Base-by-base conservation (phyloP, 2,797 vertebrate genomes). In the Malurus splendens region DNA sequence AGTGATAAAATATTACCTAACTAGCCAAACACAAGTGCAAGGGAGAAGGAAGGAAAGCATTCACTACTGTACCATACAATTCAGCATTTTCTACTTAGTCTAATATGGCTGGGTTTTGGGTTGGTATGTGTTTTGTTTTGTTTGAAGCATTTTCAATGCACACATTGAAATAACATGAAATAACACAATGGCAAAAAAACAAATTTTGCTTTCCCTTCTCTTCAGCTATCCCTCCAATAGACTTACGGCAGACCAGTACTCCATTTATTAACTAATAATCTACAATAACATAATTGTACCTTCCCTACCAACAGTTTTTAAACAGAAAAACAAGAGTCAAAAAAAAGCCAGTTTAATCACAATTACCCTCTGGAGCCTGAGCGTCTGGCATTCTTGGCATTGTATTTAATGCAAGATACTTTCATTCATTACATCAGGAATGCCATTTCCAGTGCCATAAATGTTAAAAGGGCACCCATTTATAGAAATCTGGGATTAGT, bases 71-170 rank as follows among this genome's bases (percentile, higher is more conserved):
- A 61, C n/a, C 41, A 15, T 1, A 51, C 1, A 51, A n/a, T 44
- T 65, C 18, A 70, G 18, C 10, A 47, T 57, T 38, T 87, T 68
- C 54, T n/a, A n/a, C 30, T 76, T 54, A 62, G 8, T 54, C 15
- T 50, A 32, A 67, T 1, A 48, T 16, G 10, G 9, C 0, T 17
- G 3, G 3, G 6, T 30, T 18, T 11, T n/a, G 5, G 10, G 1
- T 20, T 33, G 7, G 18, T 55, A 4, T 19, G 32, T 33, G 9
- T 15, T 38, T 28, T n/a, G 44, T 18, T 30, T 11, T 11, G 27
- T 56, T 24, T 1, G 24, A 66, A 51, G 36, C 10, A 8, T 77
- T 77, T 87, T 52, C n/a, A 23, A 17, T 7, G 12, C 23, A 60
- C n/a, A 51, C 4, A 36, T 36, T 36, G 36, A 36, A 36, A 36